A percentile compares a stretch with the other conserved stretches of the same genome.
These are phyloP conservation scores for Clusia tigrina DNA, from an alignment of 2,888 invertebrate species.

Conservation along the genomic window DNA sequence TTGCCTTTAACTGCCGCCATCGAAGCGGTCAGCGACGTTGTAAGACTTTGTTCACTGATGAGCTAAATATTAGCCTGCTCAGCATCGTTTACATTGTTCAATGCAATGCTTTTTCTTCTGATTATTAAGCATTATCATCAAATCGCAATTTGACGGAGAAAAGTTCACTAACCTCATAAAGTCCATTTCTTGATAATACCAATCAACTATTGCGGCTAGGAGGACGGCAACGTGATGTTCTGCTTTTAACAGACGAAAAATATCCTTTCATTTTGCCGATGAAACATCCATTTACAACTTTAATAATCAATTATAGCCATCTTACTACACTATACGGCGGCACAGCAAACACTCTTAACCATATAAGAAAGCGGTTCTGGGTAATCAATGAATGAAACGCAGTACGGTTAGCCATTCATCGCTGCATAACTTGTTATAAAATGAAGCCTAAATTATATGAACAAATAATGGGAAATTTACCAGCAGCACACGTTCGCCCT, in stretches of 20 bases:
- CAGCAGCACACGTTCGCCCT: conserved; percentile 8
- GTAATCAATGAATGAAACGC: conserved; percentile 9
- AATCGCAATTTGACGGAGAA: conserved; percentile 8
- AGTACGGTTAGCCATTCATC: conserved; percentile 2
- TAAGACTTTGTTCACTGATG: background rate
- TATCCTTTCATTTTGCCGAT: conserved; percentile 19
- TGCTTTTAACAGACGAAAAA: conserved; percentile 15
- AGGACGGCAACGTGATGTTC: conserved; percentile 12
- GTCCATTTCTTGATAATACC: too few species aligned
- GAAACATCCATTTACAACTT: conserved; percentile 17
- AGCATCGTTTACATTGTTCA: conserved; percentile 11
- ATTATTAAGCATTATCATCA: conserved; percentile 17
- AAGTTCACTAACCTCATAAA: conserved; percentile 12
- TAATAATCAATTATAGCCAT: too few species aligned
- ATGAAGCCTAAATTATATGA: conserved; percentile 6
- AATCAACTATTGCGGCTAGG: conserved; percentile 16
- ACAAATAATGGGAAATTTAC: conserved; percentile 22
- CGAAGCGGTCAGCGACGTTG: background rate
- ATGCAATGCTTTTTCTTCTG: conserved; percentile 15
- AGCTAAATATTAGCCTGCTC: background rate
- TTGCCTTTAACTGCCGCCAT: background rate
- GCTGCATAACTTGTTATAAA: conserved; percentile 20
- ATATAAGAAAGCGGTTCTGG: conserved; percentile 10
- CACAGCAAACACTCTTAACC: conserved; percentile 8
- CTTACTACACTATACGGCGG: conserved; percentile 15